A percentile compares a stretch with the other conserved stretches of the same genome.
phyloP scores from a whole-genome alignment of 2,888 invertebrate genomes.

The Podabrus alpinus region DNA sequence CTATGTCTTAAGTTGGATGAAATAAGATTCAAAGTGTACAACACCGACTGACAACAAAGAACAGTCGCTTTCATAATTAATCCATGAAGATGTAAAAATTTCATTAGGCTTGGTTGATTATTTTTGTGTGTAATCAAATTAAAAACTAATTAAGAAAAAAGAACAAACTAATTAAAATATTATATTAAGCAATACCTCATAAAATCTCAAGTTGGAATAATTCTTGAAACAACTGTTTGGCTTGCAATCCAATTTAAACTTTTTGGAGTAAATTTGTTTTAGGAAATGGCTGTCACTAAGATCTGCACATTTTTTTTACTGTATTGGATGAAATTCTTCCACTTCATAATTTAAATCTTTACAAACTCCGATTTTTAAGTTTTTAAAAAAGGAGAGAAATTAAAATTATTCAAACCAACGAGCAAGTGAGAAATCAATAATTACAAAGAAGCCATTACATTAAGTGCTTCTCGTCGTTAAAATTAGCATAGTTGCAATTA shows the following conservation, averaged over 20 bases:
- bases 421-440: background rate
- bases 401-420: background rate
- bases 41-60: background rate
- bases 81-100: background rate
- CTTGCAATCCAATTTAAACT: constrained; percentile 2
- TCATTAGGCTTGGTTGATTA: background rate
- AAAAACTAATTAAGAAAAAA: background rate
- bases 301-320: background rate
- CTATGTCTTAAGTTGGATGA: background rate
- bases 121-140: background rate
- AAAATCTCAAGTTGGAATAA: background rate
- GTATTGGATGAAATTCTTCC: background rate
- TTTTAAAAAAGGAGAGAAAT: background rate
- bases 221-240: constrained; percentile 3
- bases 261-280: background rate
- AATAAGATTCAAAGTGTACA: background rate
- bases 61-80: background rate
- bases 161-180: constrained; percentile 2
- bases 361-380: background rate
- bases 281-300: constrained; percentile 4
- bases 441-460: background rate
- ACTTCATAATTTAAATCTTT: background rate
- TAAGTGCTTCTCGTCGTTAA: background rate
- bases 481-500: constrained; percentile 1
- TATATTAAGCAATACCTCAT: background rate